Conservation (phyloP, 2,113 vertebrate species). For the Catharus minimus region DNA sequence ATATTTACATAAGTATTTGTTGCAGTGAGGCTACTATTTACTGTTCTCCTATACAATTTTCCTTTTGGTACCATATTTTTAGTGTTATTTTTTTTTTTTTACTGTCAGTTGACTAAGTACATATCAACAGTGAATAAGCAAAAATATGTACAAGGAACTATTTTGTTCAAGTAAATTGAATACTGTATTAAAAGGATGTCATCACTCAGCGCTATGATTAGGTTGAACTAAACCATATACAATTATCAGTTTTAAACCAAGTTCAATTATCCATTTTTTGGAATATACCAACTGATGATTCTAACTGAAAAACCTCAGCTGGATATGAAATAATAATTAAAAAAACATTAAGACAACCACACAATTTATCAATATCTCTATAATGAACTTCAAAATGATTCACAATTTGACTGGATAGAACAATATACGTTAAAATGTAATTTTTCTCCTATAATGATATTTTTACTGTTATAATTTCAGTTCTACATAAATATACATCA, state of each 20-base stretch:
- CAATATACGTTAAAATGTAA: conserved; percentile 80
- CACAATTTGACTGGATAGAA: conserved; percentile 89
- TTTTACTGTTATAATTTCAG: conserved; percentile 79
- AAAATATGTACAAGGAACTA: conserved; percentile 94
- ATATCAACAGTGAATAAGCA: conserved; percentile 97
- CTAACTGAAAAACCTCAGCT: conserved; percentile 81
- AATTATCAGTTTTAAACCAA: conserved; percentile 84
- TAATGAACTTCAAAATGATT: conserved; percentile 96
- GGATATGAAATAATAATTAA: conserved; percentile 91
- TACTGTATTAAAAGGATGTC: conserved; percentile 92
- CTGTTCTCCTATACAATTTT: conserved; percentile 82
- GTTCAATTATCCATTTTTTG: conserved; percentile 78
- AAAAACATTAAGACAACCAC: conserved; percentile 97
- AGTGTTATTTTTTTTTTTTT: conserved; percentile 74
- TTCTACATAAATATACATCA: conserved; percentile 85
- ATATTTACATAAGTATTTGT: conserved; percentile 91
- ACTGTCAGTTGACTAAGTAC: conserved; percentile 85
- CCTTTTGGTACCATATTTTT: conserved; percentile 88
- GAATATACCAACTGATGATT: conserved; percentile 82
- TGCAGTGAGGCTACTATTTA: conserved; percentile 85
- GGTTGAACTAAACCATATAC: conserved; percentile 86
- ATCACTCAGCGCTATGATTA: conserved; percentile 86
- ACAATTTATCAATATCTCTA: conserved; percentile 95
- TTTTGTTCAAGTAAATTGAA: conserved; percentile 92
- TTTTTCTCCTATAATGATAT: conserved; percentile 80